Conservation (phyloP, 1,140 invertebrate species). For the Acromyrmex charruanus region DNA sequence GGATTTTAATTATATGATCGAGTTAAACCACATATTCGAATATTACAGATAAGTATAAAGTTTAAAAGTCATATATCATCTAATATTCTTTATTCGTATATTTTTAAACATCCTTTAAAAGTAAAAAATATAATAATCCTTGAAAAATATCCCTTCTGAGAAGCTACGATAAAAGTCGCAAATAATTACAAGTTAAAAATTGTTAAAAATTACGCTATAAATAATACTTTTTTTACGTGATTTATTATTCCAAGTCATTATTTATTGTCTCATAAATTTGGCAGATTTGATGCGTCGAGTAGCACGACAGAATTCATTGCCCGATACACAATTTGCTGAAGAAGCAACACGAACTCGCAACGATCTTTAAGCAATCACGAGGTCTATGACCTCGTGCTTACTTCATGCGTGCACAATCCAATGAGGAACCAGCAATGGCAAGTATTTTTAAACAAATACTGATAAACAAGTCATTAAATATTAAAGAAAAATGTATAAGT, state of each 20-base stretch:
- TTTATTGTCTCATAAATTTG: conserved; percentile 26
- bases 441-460: conserved; percentile 5
- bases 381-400: conserved; percentile 50
- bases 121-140: not conserved
- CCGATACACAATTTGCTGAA: conserved; percentile 61
- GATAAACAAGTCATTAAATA: not conserved
- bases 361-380: conserved; percentile 48
- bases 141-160: not conserved
- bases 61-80: too few species aligned
- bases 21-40: too few species aligned
- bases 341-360: conserved; percentile 38
- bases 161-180: not conserved
- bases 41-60: too few species aligned
- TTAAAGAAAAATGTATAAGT: not conserved
- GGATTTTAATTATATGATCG: not conserved
- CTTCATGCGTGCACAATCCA: not conserved
- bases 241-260: not conserved
- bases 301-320: conserved; percentile 36
- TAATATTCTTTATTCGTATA: not conserved
- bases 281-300: not conserved
- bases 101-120: too few species aligned
- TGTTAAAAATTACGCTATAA: not conserved
- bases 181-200: not conserved
- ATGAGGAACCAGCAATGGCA: not conserved
- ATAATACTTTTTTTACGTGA: not conserved